These are phyloP conservation scores for Dinomys branickii DNA, from an alignment of 2,113 vertebrate species.

Conservation along the genomic window DNA sequence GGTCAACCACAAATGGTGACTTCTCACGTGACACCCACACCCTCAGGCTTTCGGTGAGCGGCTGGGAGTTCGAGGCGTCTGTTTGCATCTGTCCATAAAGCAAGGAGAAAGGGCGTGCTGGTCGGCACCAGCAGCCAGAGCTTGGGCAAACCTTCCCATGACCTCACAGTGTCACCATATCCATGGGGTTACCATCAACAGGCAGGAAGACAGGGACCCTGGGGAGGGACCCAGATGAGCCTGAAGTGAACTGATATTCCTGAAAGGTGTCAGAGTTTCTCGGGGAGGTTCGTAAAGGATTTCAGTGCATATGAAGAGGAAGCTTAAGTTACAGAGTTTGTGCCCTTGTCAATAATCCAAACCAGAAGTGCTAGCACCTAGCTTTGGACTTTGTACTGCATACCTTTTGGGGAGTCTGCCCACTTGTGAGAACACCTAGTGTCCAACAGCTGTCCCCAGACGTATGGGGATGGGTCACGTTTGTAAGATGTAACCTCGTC, in stretches of 20 bases:
- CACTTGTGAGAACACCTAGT: not conserved
- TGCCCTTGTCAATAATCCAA: not conserved
- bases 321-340: not conserved
- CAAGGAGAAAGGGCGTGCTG: not conserved
- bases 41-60: conserved; percentile 74
- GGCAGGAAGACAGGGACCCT: not conserved
- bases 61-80: conserved; percentile 68
- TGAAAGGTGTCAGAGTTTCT: conserved; percentile 4
- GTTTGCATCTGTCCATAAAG: conserved; percentile 56
- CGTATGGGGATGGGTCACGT: not conserved
- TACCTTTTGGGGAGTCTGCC: not conserved
- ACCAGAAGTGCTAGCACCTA: not conserved
- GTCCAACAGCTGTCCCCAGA: not conserved
- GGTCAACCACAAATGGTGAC: conserved; percentile 61
- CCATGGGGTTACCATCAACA: not conserved
- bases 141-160: not conserved
- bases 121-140: not conserved
- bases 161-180: not conserved
- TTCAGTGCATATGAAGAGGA: not conserved
- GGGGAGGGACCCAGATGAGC: not conserved
- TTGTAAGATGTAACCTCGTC: not conserved
- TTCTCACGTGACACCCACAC: conserved; percentile 74
- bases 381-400: not conserved
- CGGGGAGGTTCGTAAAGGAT: not conserved
- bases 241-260: not conserved